A percentile compares a stretch with the other conserved stretches of the same genome.
phyloP scores from a whole-genome alignment of 37 sponge, comb jelly and placozoan genomes.

The Tethya wilhelma region DNA sequence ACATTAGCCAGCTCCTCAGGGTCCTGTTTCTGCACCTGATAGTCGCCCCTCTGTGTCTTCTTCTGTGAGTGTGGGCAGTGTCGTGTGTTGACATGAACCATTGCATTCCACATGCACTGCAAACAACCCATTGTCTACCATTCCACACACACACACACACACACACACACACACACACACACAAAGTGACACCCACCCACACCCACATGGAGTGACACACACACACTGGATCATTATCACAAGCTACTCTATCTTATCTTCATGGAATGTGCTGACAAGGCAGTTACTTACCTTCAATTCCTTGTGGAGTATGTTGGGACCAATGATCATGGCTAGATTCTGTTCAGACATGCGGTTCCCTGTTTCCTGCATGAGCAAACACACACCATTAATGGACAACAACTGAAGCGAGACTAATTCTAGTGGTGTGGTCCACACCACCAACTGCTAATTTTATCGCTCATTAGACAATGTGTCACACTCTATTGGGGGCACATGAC shows the following conservation, averaged over 20 bases:
- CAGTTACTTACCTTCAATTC: slow-evolving; percentile 32
- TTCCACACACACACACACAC: not conserved
- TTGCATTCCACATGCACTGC: slow-evolving; percentile 1
- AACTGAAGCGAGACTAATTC: too few species aligned
- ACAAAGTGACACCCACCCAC: not conserved
- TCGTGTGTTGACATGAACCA: too few species aligned
- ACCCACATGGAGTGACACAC: too few species aligned
- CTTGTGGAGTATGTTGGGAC: slow-evolving; percentile 90
- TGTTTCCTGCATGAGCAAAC: slow-evolving; percentile 27
- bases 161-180: not conserved
- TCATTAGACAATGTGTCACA: too few species aligned
- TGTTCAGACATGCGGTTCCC: slow-evolving; percentile 86
- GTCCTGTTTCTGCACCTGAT: slow-evolving; percentile 49
- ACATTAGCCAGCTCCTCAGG: slow-evolving; percentile 69
- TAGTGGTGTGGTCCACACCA: too few species aligned
- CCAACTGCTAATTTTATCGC: too few species aligned
- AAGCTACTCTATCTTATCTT: not conserved
- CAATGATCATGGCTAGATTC: slow-evolving; percentile 80
- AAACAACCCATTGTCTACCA: not conserved
- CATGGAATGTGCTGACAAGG: not conserved
- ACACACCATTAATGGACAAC: too few species aligned
- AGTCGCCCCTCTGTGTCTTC: slow-evolving; percentile 19
- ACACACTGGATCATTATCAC: not conserved
- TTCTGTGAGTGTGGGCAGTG: too few species aligned
- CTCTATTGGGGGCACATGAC: too few species aligned